Base-by-base conservation (phyloP, 2,113 vertebrate genomes). In the Saccopteryx bilineata region DNA sequence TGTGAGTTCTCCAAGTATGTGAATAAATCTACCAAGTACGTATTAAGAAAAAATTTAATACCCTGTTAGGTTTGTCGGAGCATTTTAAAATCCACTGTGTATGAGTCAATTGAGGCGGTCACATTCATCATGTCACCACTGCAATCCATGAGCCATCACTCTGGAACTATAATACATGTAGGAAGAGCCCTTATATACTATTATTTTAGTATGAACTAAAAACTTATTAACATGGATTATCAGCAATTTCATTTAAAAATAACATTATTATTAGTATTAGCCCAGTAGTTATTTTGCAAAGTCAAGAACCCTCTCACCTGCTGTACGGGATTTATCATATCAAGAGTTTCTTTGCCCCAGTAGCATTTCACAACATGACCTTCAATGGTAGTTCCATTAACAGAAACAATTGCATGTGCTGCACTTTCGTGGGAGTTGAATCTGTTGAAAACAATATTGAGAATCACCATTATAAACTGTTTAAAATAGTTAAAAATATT, bases 321-420 rank as follows among this genome's bases (percentile, higher is more conserved):
- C 96, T 99, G 99, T 94, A 99, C 99, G 0, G 99, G 99, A 93
- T 97, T 99, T 98, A 98, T 98, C 99, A 99, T 99, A 98, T 99
- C 99, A 0, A 99, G 99, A 0, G 99, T 99, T 98, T 99, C 99
- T 98, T 99, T 99, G 89, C 99, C 99, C 99, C 99, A 99, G 96
- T 99, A 99, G 96, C 99, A 99, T 96, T 99, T 99, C 82, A 99
- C 99, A 8, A 99, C 98, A 95, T 99, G 99, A 48, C 99, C 99
- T 97, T 99, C 99, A 96, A 99, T 99, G 83, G 99, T 98, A 17
- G 99, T 99, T 66, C 99, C 99, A 33, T 99, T 99, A 97, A 99
- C 99, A 0, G 99, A 99, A 87, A 99, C 99, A 95, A 99, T 99
- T 39, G 99, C 99, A 68, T 99, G 99, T 3, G 99, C 99, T 2